phyloP scores from a whole-genome alignment of 2,888 invertebrate genomes.

The Mellilla xanthometata region DNA sequence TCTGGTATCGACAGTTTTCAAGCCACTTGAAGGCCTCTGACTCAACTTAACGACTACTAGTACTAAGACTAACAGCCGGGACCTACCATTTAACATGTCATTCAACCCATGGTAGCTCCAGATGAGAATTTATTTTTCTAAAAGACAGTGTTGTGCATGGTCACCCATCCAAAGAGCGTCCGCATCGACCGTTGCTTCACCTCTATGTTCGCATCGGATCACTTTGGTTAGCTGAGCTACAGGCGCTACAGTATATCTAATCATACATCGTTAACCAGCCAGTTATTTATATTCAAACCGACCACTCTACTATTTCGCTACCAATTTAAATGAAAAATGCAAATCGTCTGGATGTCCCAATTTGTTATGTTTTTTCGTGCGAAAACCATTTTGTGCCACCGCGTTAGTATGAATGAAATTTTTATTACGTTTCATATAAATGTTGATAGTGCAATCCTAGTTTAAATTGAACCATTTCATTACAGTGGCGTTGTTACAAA shows the following conservation, averaged over 20 bases:
- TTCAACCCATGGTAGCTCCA: too few relatives aligned
- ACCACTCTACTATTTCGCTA: neutral
- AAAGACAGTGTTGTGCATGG: too few relatives aligned
- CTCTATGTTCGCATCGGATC: too few relatives aligned
- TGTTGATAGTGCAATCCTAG: constrained; percentile 7
- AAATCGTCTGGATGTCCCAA: constrained; percentile 4
- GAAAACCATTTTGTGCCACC: constrained; percentile 2
- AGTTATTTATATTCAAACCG: constrained; percentile 1
- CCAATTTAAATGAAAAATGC: constrained; percentile 12
- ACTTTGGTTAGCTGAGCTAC: too few relatives aligned
- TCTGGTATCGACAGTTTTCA: too few relatives aligned
- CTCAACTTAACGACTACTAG: too few relatives aligned
- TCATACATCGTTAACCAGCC: neutral
- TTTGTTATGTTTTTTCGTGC: constrained; percentile 3
- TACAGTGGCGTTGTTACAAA: neutral
- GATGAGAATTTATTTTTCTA: too few relatives aligned
- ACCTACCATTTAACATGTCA: too few relatives aligned
- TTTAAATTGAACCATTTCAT: constrained; percentile 6
- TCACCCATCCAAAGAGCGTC: too few relatives aligned
- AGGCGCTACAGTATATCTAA: neutral
- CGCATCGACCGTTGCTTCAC: too few relatives aligned
- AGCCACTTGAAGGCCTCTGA: too few relatives aligned
- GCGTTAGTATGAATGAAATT: constrained; percentile 4
- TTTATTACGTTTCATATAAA: constrained; percentile 8
- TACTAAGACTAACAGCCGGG: too few relatives aligned